These are phyloP conservation scores for Propithecus coquereli DNA, from an alignment of 2,113 vertebrate species.

Conservation along the genomic window DNA sequence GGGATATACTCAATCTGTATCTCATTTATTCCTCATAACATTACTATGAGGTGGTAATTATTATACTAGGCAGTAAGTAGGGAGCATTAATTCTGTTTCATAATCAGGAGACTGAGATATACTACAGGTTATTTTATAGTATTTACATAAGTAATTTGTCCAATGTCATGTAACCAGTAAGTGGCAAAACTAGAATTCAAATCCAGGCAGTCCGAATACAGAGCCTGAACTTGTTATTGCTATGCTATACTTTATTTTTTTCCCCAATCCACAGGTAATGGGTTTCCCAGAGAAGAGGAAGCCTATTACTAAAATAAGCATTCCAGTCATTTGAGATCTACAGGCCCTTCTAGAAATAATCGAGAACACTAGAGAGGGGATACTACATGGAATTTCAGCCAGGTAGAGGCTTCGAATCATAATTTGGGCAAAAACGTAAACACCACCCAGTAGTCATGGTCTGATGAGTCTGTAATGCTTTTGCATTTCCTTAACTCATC, in stretches of 20 bases:
- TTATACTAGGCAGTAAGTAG: background rate
- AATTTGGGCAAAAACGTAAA: background rate
- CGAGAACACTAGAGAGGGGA: background rate
- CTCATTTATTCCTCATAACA: background rate
- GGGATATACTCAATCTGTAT: background rate
- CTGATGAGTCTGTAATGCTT: background rate
- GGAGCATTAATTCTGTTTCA: background rate
- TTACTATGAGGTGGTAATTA: background rate
- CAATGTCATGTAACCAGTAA: background rate
- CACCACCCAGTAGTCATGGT: background rate
- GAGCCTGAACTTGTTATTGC: background rate
- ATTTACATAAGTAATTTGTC: background rate
- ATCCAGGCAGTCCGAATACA: background rate
- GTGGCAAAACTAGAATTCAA: background rate
- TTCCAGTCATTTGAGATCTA: background rate
- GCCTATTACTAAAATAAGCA: background rate
- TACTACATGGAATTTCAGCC: background rate
- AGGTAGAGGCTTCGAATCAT: background rate
- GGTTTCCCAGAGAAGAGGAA: background rate
- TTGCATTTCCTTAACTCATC: background rate
- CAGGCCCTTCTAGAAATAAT: background rate
- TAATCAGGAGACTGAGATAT: background rate
- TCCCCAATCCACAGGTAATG: background rate
- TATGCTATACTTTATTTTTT: background rate
- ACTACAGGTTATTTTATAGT: no score